Evolutionary conservation across 2,888 invertebrate genomes (phyloP).

Genomic region (Agriopis leucophaearia): DNA sequence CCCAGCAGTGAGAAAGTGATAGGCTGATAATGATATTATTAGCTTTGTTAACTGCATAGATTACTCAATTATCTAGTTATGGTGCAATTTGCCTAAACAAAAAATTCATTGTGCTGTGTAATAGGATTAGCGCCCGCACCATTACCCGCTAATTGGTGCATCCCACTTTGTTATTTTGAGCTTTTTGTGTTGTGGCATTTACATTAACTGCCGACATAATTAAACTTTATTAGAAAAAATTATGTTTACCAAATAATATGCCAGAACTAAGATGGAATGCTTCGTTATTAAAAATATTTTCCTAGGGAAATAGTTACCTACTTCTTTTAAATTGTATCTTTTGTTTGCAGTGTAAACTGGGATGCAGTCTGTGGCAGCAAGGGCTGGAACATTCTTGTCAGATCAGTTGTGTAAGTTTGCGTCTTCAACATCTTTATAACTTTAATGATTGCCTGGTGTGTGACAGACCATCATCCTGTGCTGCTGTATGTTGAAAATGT

Average conservation of each 20-base stretch:
- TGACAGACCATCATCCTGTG: too few relatives aligned
- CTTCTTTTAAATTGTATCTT: not conserved
- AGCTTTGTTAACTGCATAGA: slow-evolving; percentile 37
- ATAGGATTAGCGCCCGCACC: slow-evolving; percentile 78
- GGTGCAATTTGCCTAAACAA: slow-evolving; percentile 53
- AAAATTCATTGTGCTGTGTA: slow-evolving; percentile 56
- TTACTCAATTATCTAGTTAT: slow-evolving; percentile 50
- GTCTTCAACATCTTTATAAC: not conserved
- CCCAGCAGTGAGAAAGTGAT: too few relatives aligned
- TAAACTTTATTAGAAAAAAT: not conserved
- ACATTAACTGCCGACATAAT: slow-evolving; percentile 17
- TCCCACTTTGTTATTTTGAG: slow-evolving; percentile 32
- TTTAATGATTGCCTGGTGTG: too few relatives aligned
- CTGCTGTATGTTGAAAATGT: too few relatives aligned
- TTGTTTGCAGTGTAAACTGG: slow-evolving; percentile 91
- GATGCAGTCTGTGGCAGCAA: slow-evolving; percentile 92
- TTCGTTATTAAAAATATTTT: not conserved
- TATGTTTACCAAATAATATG: not conserved
- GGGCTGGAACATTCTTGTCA: slow-evolving; percentile 92
- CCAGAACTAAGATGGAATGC: not conserved
- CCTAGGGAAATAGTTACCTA: too few relatives aligned
- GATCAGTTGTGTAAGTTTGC: slow-evolving; percentile 92
- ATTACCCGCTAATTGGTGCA: slow-evolving; percentile 67
- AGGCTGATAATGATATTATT: not conserved
- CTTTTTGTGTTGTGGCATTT: slow-evolving; percentile 24